Evolutionary conservation across 2,888 invertebrate genomes (phyloP), one percentile per base, ranked within the genome.

Genomic region (Monochamus alternatus): DNA sequence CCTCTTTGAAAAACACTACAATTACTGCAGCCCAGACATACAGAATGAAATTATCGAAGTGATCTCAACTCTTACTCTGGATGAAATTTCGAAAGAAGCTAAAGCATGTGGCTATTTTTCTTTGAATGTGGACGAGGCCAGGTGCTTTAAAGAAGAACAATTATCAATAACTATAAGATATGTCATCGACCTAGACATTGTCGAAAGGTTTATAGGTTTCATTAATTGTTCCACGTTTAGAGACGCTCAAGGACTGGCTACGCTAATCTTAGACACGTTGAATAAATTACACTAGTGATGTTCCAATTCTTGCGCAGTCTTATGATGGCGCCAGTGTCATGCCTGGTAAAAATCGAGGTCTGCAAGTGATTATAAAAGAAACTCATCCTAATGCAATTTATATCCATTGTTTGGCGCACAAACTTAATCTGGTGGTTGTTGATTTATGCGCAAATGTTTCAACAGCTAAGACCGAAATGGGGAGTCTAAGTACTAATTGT

Each of bases 281-380:
- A 70, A 64, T 32, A 74, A 14, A 22, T 69, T n/a, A 7, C n/a
- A 44, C 32, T 62, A 69, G 52, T 43, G 51, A n/a, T n/a, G n/a
- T n/a, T n/a, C n/a, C n/a, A n/a, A n/a, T n/a, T n/a, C n/a, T n/a
- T n/a, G n/a, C n/a, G n/a, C n/a, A n/a, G n/a, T n/a, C n/a, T n/a
- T n/a, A n/a, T 62, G 51, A 81, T 65, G 75, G 78, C 32, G 79
- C 75, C 8, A 80, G 77, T 65, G 78, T 80, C 9, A 81, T 81
- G 75, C 70, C 75, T 30, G 78, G 72, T 30, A 75, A n/a, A n/a
- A n/a, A n/a, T n/a, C n/a, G n/a, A n/a, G n/a, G n/a, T n/a, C n/a
- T n/a, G n/a, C n/a, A n/a, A n/a, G n/a, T 76, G 14, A 73, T 47
- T 47, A 73, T 74, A 68, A 73, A 52, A 60, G 66, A 69, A 47